Evolutionary conservation across 2,113 vertebrate genomes (phyloP).

Genomic region (Narcine bancroftii): DNA sequence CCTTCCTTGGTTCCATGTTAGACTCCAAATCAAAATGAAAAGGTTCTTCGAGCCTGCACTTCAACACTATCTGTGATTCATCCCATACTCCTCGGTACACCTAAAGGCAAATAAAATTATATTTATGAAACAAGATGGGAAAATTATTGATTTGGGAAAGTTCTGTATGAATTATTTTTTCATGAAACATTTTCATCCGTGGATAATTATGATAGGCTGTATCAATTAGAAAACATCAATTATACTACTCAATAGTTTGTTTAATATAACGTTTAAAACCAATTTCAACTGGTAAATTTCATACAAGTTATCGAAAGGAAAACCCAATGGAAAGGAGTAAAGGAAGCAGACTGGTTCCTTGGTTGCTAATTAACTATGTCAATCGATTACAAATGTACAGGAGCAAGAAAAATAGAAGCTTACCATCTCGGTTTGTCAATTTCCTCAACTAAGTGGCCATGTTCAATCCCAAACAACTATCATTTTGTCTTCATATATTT

Average conservation of each 20-base stretch:
- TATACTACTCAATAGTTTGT: not conserved
- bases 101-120: constrained; percentile 50
- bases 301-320: not conserved
- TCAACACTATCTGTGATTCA: constrained; percentile 84
- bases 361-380: too few relatives aligned
- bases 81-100: constrained; percentile 90
- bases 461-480: not conserved
- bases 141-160: too few relatives aligned
- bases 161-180: too few relatives aligned
- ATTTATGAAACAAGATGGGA: not conserved
- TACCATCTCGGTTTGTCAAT: not conserved
- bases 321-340: not conserved
- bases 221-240: not conserved
- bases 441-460: not conserved
- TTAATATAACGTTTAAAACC: not conserved
- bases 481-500: not conserved
- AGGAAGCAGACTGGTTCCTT: not conserved
- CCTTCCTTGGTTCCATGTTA: constrained; percentile 79
- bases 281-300: not conserved
- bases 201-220: not conserved
- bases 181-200: not conserved
- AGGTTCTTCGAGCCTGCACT: constrained; percentile 84
- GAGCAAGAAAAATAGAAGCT: not conserved
- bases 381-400: not conserved
- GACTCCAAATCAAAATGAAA: constrained; percentile 72